phyloP scores from a whole-genome alignment of 2,888 invertebrate genomes.

The Hirtodrosophila duncani region DNA sequence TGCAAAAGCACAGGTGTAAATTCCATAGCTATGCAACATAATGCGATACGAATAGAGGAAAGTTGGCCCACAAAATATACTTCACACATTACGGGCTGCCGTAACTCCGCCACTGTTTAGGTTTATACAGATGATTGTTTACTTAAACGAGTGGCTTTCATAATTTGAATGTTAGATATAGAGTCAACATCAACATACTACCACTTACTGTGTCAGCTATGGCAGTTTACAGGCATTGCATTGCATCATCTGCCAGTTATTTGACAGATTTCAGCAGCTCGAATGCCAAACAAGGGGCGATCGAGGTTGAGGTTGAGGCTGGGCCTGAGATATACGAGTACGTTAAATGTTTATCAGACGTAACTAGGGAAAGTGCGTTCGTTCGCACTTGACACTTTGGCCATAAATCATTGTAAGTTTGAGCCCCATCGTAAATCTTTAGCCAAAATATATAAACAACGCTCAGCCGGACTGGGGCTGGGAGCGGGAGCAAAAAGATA shows the following conservation, averaged over 20 bases:
- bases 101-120: no score
- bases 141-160: constrained; percentile 1
- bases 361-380: constrained; percentile 30
- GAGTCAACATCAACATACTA: constrained; percentile 1
- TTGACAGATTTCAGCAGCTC: constrained; percentile 41
- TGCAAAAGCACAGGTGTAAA: no score
- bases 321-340: constrained; percentile 1
- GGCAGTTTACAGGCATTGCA: constrained; percentile 19
- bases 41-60: neutral
- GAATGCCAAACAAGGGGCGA: neutral
- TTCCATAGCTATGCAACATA: neutral
- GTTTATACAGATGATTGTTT: no score
- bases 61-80: no score
- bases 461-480: constrained; percentile 16
- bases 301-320: constrained; percentile 19
- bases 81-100: no score
- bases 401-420: constrained; percentile 16
- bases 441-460: constrained; percentile 15
- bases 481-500: no score
- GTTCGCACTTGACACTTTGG: constrained; percentile 24
- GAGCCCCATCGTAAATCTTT: constrained; percentile 5
- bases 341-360: constrained; percentile 53
- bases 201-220: neutral
- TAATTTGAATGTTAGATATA: constrained; percentile 9
- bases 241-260: constrained; percentile 60